Conservation (phyloP, 53 echinoderm and acorn worm species). For the Astropecten irregularis region DNA sequence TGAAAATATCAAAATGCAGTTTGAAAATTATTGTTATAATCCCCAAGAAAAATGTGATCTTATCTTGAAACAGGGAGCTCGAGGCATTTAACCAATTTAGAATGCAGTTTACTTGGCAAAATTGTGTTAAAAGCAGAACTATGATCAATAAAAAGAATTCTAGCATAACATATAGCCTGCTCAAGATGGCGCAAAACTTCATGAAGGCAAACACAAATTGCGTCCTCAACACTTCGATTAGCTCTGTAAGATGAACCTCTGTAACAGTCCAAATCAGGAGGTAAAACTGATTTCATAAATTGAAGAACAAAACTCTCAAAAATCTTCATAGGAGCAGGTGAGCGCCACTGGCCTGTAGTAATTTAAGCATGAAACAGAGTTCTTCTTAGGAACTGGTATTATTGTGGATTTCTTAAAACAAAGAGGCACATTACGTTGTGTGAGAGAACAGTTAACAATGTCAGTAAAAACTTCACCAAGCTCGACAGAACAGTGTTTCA, state of each 20-base stretch:
- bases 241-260: neutral
- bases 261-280: neutral
- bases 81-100: too few species aligned
- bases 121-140: too few species aligned
- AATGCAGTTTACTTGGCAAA: too few species aligned
- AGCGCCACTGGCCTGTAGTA: slow-evolving; percentile 1
- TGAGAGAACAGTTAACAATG: slow-evolving; percentile 38
- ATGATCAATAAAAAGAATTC: neutral
- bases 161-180: neutral
- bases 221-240: neutral
- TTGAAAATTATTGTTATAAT: too few species aligned
- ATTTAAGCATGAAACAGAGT: neutral
- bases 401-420: neutral
- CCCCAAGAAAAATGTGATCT: too few species aligned
- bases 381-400: slow-evolving; percentile 17
- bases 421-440: neutral
- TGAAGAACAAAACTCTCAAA: neutral
- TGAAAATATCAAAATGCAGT: too few species aligned
- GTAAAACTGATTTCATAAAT: neutral
- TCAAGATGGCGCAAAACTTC: slow-evolving; percentile 7
- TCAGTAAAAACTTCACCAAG: slow-evolving; percentile 19
- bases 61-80: too few species aligned
- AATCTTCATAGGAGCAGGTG: neutral
- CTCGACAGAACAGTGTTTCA: slow-evolving; percentile 4
- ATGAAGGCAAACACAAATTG: neutral